A percentile compares a stretch with the other conserved stretches of the same genome.
These are phyloP conservation scores for Melanophora roralis DNA, from an alignment of 2,888 invertebrate species.

Conservation along the genomic window DNA sequence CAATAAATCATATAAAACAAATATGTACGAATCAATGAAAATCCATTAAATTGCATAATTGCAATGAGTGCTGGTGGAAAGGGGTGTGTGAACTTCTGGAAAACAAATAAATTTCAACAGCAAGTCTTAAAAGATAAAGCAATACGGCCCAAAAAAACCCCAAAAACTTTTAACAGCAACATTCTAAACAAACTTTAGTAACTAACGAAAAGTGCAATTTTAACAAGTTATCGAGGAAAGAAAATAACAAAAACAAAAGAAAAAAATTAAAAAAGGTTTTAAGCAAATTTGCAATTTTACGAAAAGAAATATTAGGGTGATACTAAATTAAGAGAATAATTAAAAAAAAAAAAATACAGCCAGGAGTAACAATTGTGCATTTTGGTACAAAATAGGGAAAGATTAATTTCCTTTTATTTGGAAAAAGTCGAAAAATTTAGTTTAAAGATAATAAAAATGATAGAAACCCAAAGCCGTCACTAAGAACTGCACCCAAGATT, in stretches of 20 bases:
- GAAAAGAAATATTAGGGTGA: conserved; percentile 7
- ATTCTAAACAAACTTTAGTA: conserved; percentile 48
- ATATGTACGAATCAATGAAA: conserved; percentile 37
- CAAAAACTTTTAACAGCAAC: conserved; percentile 24
- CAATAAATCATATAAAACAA: conserved; percentile 11
- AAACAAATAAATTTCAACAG: conserved; percentile 7
- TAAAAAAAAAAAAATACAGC: no score
- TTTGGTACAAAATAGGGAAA: no score
- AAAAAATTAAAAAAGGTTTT: conserved; percentile 4
- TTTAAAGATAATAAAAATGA: no score
- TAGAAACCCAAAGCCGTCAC: no score
- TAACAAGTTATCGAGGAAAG: conserved; percentile 21
- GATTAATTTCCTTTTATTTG: no score
- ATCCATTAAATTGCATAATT: conserved; percentile 58
- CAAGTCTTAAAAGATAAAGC: conserved; percentile 8
- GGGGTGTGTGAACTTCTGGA: conserved; percentile 13
- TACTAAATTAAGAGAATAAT: background rate
- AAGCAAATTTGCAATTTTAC: background rate
- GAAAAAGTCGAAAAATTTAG: no score
- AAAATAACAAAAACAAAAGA: conserved; percentile 21
- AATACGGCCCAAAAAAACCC: background rate
- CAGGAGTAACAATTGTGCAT: no score
- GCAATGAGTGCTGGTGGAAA: conserved; percentile 40
- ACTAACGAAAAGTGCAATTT: conserved; percentile 56
- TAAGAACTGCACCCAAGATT: no score